Conservation (phyloP, 2,888 invertebrate species). For the Drosophila maculinotata region DNA sequence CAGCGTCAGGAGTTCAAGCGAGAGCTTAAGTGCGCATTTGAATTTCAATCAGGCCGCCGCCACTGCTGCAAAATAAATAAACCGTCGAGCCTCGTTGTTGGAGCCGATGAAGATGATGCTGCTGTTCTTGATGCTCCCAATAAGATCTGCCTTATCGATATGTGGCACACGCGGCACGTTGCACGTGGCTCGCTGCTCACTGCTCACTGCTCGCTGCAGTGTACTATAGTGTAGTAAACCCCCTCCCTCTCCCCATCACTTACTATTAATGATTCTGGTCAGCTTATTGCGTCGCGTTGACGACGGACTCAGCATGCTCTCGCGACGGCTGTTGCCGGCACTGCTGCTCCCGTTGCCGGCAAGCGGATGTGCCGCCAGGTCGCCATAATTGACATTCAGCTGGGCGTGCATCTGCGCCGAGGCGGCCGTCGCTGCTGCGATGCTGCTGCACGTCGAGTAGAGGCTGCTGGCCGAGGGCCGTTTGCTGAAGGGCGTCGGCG, state of each 20-base stretch:
- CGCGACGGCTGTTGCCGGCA: slow-evolving; percentile 84
- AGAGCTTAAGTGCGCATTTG: slow-evolving; percentile 59
- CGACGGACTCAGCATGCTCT: slow-evolving; percentile 90
- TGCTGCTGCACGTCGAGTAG: slow-evolving; percentile 82
- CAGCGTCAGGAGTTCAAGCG: slow-evolving; percentile 40
- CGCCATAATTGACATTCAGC: slow-evolving; percentile 83
- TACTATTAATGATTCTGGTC: slow-evolving; percentile 90
- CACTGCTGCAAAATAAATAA: slow-evolving; percentile 63
- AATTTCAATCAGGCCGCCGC: slow-evolving; percentile 65
- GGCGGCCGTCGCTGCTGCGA: slow-evolving; percentile 62
- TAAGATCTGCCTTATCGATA: slow-evolving; percentile 40
- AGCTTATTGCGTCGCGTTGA: slow-evolving; percentile 91
- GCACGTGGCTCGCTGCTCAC: slow-evolving; percentile 29
- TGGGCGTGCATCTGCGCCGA: slow-evolving; percentile 76
- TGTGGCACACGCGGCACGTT: slow-evolving; percentile 53
- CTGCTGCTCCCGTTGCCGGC: slow-evolving; percentile 43
- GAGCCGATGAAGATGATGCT: not conserved
- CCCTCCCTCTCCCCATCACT: slow-evolving; percentile 78
- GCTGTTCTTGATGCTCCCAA: not conserved
- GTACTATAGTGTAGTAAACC: no score
- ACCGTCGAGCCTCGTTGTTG: slow-evolving; percentile 14
- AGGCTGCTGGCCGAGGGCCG: slow-evolving; percentile 84
- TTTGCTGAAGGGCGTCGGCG: slow-evolving; percentile 83
- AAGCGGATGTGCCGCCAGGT: slow-evolving; percentile 38
- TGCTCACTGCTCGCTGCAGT: slow-evolving; percentile 5